Percentiles rank a stretch among this genome's conserved stretches.
Conservation (phyloP, 2,113 vertebrate species). For the Sciurus niger region DNA sequence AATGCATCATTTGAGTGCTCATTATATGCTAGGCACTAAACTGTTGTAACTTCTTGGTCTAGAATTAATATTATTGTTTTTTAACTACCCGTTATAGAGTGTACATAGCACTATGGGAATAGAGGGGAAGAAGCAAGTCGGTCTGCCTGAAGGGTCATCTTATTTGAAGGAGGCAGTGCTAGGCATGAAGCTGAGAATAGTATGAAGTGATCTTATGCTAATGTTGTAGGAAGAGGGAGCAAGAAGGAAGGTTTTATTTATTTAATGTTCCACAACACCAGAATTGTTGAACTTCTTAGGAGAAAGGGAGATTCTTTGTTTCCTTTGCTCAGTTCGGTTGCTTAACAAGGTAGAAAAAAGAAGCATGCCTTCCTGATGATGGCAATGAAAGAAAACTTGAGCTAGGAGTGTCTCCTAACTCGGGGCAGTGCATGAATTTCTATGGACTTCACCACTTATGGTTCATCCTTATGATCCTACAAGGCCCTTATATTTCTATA, state of each 20-base stretch:
- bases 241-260: neutral
- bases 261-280: neutral
- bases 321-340: neutral
- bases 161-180: neutral
- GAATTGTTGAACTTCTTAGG: constrained; percentile 7
- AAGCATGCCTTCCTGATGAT: neutral
- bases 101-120: neutral
- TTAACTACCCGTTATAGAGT: neutral
- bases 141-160: neutral
- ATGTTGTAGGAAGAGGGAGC: neutral
- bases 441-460: neutral
- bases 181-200: neutral
- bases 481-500: neutral
- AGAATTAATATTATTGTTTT: constrained; percentile 15
- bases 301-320: neutral
- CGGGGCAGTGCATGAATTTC: neutral
- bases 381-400: neutral
- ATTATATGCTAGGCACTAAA: neutral
- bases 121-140: neutral
- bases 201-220: neutral
- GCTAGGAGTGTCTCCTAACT: neutral
- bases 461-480: neutral
- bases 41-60: neutral
- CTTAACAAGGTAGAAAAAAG: neutral
- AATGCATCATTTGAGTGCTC: constrained; percentile 7